Percentiles rank a stretch among this genome's conserved stretches.
Conservation (phyloP, 2,797 vertebrate genomes). For the Clamator glandarius region DNA sequence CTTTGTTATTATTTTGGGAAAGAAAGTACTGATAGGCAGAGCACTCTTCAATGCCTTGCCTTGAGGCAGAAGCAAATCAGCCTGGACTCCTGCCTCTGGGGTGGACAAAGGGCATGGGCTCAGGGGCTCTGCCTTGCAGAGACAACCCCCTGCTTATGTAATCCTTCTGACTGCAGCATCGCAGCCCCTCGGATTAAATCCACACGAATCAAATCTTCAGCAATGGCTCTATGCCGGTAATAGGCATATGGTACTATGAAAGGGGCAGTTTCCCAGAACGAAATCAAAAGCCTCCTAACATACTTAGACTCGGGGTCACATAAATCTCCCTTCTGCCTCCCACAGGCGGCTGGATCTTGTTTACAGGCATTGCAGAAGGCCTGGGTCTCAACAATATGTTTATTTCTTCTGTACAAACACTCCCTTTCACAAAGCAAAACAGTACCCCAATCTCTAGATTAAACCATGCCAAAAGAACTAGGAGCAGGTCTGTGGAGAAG, state of each 20-base stretch:
- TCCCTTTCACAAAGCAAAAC: constrained; percentile 16
- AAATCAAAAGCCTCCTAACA: constrained; percentile 65
- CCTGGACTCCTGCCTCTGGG: not conserved
- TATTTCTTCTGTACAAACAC: constrained; percentile 35
- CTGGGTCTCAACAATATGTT: constrained; percentile 58
- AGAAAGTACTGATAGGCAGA: not conserved
- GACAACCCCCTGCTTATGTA: not conserved
- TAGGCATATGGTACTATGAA: constrained; percentile 16
- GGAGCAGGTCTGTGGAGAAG: not conserved
- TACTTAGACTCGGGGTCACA: constrained; percentile 56
- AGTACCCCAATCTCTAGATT: not conserved
- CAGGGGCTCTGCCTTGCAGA: not conserved
- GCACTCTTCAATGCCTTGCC: not conserved
- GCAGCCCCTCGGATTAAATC: constrained; percentile 29
- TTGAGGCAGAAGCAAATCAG: constrained; percentile 4
- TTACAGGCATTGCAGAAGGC: constrained; percentile 56
- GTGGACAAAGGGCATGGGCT: constrained; percentile 1
- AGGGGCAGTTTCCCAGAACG: constrained; percentile 50
- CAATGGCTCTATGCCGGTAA: not conserved
- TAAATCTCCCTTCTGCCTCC: constrained; percentile 56
- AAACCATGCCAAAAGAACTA: not conserved
- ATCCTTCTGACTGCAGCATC: not conserved
- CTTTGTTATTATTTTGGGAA: constrained; percentile 43
- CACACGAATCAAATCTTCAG: not conserved
- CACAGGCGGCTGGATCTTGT: constrained; percentile 46